Evolutionary conservation across 2,888 invertebrate genomes (phyloP), one percentile per base, ranked within the genome.

Genomic region (Chrysopilus asiliformis): DNA sequence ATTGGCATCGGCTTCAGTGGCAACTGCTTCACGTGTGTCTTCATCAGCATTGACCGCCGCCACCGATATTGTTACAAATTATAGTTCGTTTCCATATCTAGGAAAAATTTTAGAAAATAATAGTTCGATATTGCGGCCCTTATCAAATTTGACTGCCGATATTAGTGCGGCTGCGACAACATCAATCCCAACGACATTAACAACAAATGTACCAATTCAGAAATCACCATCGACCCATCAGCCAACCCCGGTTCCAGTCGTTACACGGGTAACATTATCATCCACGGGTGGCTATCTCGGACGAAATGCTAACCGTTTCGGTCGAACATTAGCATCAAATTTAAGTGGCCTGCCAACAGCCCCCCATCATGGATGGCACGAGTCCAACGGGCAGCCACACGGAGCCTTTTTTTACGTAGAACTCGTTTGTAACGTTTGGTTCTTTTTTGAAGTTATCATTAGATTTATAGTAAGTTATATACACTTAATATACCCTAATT

Each of bases 381-480:
- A 70, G 45, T 66, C 70, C 5, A 60, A 62, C 34, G 72, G 72
- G 1, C 70, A 72, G 53, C 74, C 77, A 0, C 75, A 79, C 45
- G 68, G 72, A 26, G 81, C 84, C 25, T 93, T 94, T 67, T 85
- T 89, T 65, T 90, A 85, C 54, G 80, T 94, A 41, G 93, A 94
- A 55, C 76, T 89, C 52, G 75, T 89, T 36, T 93, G 93, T 67
- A 94, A 94, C 56, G 80, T 86, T 22, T 95, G 93, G 93, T 94
- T 95, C 66, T 89, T 91, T 2, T 79, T 94, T 50, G 94, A 95
- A 58, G 75, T 95, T 42, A 71, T 83, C 37, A 79, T 89, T 40
- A 72, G 91, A 48, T 79, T 85, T 55, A 74, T 89, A 59, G 91
- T 93, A 58, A 75, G 81, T 77, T 47, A 45, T 20, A 9, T 22